Base-by-base conservation (phyloP, 2,797 vertebrate genomes). In the Strix occidentalis region DNA sequence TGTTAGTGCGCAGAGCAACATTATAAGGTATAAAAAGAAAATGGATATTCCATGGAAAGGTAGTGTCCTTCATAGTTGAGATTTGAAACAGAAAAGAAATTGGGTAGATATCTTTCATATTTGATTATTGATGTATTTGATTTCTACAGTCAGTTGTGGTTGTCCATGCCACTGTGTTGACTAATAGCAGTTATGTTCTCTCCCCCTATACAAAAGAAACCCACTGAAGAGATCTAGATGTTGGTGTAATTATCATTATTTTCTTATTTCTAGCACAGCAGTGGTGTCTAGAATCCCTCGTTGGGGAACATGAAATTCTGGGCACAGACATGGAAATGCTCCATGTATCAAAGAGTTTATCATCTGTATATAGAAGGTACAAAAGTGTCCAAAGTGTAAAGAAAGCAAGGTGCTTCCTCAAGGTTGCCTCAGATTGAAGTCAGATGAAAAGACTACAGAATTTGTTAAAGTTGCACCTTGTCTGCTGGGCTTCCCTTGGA, bases 1-100 rank as follows among this genome's bases (percentile, higher is more conserved):
- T 11, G 12, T 64, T 31, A 45, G 8, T 33, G 13, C 13, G 24
- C 0, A 54, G 3, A 58, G 12, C 10, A 74, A 33, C 1, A 0
- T 33, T 50, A 37, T 24, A 53, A 41, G 19, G 26, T 43, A 29
- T 12, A 57, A 45, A 82, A 57, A 21, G 10, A 43, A 39, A 16
- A 65, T 15, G 5, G 4, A 29, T 65, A 35, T 79, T 79, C 29
- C 12, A 6, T 37, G 16, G 48, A 45, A 84, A 87, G 16, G 26
- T 23, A 10, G 3, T 37, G 23, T 72, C 23, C 17, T 65, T 82
- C 50, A 29, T 16, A 75, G 50, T 1, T 37, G 20, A 82, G 48
- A 68, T 75, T 54, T 48, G 68, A 46, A 88, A 46, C 5, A 48
- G 24, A 31, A 33, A 57, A 74, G 4, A 81, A 84, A 60, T 15